Conservation (phyloP, 2,113 vertebrate species). For the Scomber scombrus region DNA sequence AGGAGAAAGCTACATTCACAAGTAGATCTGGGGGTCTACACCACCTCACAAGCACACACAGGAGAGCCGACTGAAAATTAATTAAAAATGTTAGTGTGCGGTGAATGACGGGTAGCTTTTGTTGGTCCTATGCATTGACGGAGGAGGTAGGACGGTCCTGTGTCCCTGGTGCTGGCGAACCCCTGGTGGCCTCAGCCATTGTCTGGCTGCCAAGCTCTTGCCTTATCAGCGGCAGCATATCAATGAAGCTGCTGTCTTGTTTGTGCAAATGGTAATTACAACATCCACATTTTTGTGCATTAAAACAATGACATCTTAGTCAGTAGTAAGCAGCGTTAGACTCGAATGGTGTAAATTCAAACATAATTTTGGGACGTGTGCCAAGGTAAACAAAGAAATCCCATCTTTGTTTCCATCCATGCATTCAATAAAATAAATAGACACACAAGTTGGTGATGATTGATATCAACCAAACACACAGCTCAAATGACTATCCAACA, state of each 20-base stretch:
- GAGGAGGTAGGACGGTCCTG: conserved; percentile 90
- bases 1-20: conserved; percentile 81
- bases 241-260: conserved; percentile 95
- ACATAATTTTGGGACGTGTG: conserved; percentile 60
- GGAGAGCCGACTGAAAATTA: conserved; percentile 97
- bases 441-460: conserved; percentile 12
- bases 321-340: conserved; percentile 60
- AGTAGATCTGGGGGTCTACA: conserved; percentile 81
- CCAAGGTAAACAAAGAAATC: conserved; percentile 55
- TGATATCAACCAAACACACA: conserved; percentile 47
- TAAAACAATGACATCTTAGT: conserved; percentile 92
- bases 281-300: conserved; percentile 94
- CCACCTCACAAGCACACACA: conserved; percentile 83
- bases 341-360: conserved; percentile 53
- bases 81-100: conserved; percentile 96
- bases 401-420: conserved; percentile 41
- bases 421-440: conserved; percentile 47
- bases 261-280: conserved; percentile 97
- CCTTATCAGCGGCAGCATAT: conserved; percentile 92
- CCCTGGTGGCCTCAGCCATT: conserved; percentile 93
- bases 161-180: conserved; percentile 88
- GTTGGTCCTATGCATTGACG: conserved; percentile 92
- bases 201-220: conserved; percentile 88
- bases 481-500: conserved; percentile 46
- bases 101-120: conserved; percentile 92